Evolutionary conservation across 2,797 vertebrate genomes (phyloP).

Genomic region (Eulemur mongoz): DNA sequence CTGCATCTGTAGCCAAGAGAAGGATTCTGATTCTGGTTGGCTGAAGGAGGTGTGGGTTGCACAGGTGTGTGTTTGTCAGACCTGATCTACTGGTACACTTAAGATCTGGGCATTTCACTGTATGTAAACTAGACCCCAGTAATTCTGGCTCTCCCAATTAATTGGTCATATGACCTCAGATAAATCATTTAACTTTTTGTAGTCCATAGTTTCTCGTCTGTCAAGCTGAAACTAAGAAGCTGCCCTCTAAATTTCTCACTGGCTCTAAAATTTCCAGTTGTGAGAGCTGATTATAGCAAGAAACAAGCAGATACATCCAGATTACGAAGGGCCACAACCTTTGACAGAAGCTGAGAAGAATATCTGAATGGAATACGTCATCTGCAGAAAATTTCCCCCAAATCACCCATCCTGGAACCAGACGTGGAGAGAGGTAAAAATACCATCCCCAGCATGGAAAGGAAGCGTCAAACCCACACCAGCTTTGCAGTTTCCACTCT

Average conservation of each 20-base stretch:
- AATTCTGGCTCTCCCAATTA: not conserved
- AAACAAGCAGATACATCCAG: not conserved
- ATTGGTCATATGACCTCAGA: not conserved
- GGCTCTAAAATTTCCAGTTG: not conserved
- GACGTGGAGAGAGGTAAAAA: not conserved
- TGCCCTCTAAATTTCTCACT: not conserved
- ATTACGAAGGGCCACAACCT: not conserved
- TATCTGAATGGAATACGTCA: not conserved
- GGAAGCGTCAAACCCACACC: not conserved
- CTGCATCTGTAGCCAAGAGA: not conserved
- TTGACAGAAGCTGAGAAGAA: not conserved
- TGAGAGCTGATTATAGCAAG: not conserved
- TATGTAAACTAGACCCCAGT: not conserved
- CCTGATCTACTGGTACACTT: not conserved
- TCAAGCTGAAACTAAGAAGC: constrained; percentile 16
- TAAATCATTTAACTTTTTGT: not conserved
- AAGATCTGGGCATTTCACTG: not conserved
- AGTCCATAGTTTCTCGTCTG: not conserved
- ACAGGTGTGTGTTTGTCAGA: not conserved
- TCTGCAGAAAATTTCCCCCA: not conserved
- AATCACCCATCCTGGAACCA: not conserved
- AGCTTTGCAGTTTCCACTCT: not conserved
- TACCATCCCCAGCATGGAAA: not conserved
- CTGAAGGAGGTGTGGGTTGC: not conserved
- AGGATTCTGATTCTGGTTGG: not conserved